Evolutionary conservation across 2,113 vertebrate species (phyloP), one percentile per base, ranked within the genome.

Genomic region (Phyllopteryx taeniolatus): DNA sequence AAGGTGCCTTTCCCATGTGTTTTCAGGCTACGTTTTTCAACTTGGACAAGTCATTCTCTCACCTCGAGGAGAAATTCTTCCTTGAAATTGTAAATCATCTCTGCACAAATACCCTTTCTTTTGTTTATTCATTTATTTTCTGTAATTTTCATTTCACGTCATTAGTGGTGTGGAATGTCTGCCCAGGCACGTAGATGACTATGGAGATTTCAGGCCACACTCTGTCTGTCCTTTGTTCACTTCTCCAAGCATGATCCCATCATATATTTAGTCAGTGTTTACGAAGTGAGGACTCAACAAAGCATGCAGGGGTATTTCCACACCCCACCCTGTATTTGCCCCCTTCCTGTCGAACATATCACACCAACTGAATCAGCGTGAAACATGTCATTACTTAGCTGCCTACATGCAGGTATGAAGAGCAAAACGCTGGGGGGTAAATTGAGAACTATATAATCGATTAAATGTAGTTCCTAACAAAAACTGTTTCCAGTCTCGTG

Each of bases 11-110:
- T 86, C 88, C 83, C 80, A 69, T 80, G 79, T 82, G 79, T 80
- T 86, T 82, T 65, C 64, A 63, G 71, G 11, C 76, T 8, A 57
- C 77, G 74, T 80, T 80, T 86, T 83, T 69, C 70, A 79, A 75
- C 80, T 56, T 22, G 64, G 62, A 73, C 53, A 6, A 75, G 78
- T 82, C 83, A 51, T 77, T 71, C 70, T 92, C 83, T 85, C 87
- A n/a, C 85, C 83, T 60, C 27, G 2, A 63, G 74, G 77, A 79
- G 87, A 90, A 87, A 91, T 91, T 91, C 90, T 71, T 79, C 27
- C 67, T 76, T 13, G 3, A 51, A 74, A 79, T 80, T 79, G 80
- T 81, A 79, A 84, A 83, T 85, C 71, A 63, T 57, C 6, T 6
- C 31, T 20, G 54, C 10, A 70, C 56, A 71, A 75, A 76, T 70